Base-by-base conservation (phyloP, 1,140 invertebrate genomes). In the Chymomyza costata region DNA sequence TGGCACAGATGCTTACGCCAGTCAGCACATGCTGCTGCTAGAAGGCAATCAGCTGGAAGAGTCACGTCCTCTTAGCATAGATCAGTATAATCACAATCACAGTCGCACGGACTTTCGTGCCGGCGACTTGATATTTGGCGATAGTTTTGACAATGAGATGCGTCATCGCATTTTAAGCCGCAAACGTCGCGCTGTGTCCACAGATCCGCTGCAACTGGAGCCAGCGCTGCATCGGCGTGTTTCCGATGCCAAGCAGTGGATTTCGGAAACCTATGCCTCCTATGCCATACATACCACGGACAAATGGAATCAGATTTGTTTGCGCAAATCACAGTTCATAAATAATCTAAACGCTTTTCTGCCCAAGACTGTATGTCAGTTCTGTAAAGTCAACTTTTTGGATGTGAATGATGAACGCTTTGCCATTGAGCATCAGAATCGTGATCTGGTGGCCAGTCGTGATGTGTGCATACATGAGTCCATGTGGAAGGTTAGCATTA, bases 401-500 rank as follows among this genome's bases (percentile, higher is more conserved):
- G 92, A 93, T 55, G 92, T 94, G 0, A 92, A 90, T 34, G 94
- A 95, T 76, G 89, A 91, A 2, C 87, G 93, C 28, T 94, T 95
- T 61, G 86, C 90, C 13, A 92, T 95, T 10, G 94, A 95, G 66
- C 89, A 89, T 14, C 89, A 89, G 47, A 93, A 92, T 44, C 92
- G 93, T 0, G 94, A 96, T 82, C 86, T 95, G 52, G 94, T 96
- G 0, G 93, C 93, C 0, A 90, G 91, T 28, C 85, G 88, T 19
- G 92, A 95, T 71, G 89, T 94, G 18, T 95, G 94, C 73, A 89
- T 95, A 30, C 88, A 90, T 7, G 93, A 94, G 61, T 92, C 92
- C 0, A 86, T 94, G 53, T 95, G 93, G 92, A 93, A 93, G 78
- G 90, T 95, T 6, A 91, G 90, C 2, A 88, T 95, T 34, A 86